Percentiles rank a stretch among this genome's conserved stretches.
Conservation (phyloP, 1,140 invertebrate genomes). For the Bilobella aurantiaca region DNA sequence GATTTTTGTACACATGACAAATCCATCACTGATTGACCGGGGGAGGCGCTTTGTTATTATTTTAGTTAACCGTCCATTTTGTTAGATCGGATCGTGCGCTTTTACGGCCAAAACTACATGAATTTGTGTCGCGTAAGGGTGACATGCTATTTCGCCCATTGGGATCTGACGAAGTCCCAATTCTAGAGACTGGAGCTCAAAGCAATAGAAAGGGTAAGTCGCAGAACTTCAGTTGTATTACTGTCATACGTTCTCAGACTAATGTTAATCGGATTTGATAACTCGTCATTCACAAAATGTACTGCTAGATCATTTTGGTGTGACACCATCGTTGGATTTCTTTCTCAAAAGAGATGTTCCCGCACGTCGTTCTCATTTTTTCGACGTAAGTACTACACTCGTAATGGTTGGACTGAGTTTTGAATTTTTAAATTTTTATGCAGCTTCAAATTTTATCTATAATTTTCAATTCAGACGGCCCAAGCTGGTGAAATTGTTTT, state of each 20-base stretch:
- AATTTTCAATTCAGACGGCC: constrained; percentile 54
- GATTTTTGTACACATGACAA: too few relatives aligned
- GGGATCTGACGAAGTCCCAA: constrained; percentile 23
- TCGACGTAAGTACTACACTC: constrained; percentile 50
- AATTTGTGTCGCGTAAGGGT: constrained; percentile 23
- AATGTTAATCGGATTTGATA: too few relatives aligned
- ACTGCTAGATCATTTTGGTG: constrained; percentile 59
- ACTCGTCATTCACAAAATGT: too few relatives aligned
- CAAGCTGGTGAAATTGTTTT: constrained; percentile 71
- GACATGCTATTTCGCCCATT: constrained; percentile 28
- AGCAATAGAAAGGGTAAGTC: constrained; percentile 22
- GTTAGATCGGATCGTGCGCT: constrained; percentile 14
- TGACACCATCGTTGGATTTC: constrained; percentile 73
- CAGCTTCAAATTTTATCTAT: constrained; percentile 45
- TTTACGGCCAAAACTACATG: constrained; percentile 22
- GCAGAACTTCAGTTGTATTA: neutral
- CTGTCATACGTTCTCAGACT: neutral
- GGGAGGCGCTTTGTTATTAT: too few relatives aligned
- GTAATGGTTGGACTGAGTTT: neutral
- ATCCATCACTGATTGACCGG: too few relatives aligned
- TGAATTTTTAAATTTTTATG: constrained; percentile 36
- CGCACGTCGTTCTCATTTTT: constrained; percentile 61
- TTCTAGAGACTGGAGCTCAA: constrained; percentile 19
- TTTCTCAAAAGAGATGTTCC: constrained; percentile 61
- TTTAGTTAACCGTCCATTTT: neutral